Base-by-base conservation (phyloP, 2,113 vertebrate species). In the Taurulus bubalis region DNA sequence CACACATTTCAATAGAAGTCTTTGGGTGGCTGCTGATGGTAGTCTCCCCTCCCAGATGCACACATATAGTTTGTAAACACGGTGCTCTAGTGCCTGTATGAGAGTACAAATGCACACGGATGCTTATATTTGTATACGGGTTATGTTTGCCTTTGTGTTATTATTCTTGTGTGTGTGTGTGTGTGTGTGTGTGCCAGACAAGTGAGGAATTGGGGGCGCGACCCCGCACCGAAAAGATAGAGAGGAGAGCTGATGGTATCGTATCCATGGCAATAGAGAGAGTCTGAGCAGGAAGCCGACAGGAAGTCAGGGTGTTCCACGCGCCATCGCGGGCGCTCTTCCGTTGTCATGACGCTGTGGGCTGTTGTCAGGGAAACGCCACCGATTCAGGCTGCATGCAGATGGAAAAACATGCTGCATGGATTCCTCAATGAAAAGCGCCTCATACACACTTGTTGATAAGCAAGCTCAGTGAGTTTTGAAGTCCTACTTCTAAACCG, bases 301-400 rank as follows among this genome's bases (percentile, higher is more conserved):
- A 89, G 91, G 91, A 93, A 93, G 91, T 93, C 87, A 68, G 85
- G 82, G 86, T 91, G 90, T 89, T 89, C 91, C 76, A 73, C 85
- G 30, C 74, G 75, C 90, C 88, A 82, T 88, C 1, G 40, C 53
- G 65, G 72, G 74, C 77, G 70, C 86, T 89, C 85, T 81, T 82
- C 73, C 63, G 93, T 94, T 94, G 93, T 94, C 94, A 92, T 91
- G 93, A 90, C 86, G 76, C 85, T 86, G 75, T 79, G 79, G 83
- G 65, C 71, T 38, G 93, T 94, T 84, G 93, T 88, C 93, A 88
- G 89, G 91, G 94, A 82, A 85, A 91, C 89, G 53, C 75, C 8
- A 12, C 80, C 65, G 80, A 86, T 81, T 90, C 73, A 75, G 59
- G 22, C 89, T 87, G 90, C 88, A 89, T 89, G 90, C 72, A 85